A percentile compares a stretch with the other conserved stretches of the same genome.
These are phyloP conservation scores for Brachyhypopomus occidentalis DNA, from an alignment of 2,113 vertebrate genomes.

Conservation along the genomic window DNA sequence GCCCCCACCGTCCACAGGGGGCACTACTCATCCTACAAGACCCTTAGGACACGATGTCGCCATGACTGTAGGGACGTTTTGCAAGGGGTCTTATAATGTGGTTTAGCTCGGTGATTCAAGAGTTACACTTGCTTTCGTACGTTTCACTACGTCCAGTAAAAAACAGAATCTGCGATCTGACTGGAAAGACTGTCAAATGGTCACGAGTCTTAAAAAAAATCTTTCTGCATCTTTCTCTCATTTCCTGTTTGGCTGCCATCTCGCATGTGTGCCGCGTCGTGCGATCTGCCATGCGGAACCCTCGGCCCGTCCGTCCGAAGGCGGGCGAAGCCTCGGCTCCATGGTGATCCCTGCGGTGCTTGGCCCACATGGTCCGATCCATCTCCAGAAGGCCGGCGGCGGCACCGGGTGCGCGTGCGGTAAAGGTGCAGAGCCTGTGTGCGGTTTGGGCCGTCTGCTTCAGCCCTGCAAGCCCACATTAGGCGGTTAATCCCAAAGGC, in stretches of 20 bases:
- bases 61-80: not conserved
- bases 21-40: constrained; percentile 4
- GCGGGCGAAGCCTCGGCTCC: not conserved
- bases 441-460: constrained; percentile 54
- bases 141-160: not conserved
- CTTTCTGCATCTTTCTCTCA: not conserved
- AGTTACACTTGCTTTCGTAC: not conserved
- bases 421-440: constrained; percentile 28
- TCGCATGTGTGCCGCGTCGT: not conserved
- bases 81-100: not conserved
- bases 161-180: not conserved
- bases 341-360: constrained; percentile 10
- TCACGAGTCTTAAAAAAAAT: not conserved
- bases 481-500: constrained; percentile 81
- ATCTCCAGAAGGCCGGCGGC: not conserved
- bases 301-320: constrained; percentile 1
- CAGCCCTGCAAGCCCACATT: constrained; percentile 80
- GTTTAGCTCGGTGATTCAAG: not conserved
- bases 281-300: not conserved
- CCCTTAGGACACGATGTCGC: not conserved
- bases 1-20: not conserved
- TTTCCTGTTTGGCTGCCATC: not conserved
- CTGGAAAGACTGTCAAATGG: not conserved
- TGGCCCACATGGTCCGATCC: not conserved
- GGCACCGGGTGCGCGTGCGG: not conserved